Base-by-base conservation (phyloP, 2,113 vertebrate genomes). In the Corythornis cristatus region DNA sequence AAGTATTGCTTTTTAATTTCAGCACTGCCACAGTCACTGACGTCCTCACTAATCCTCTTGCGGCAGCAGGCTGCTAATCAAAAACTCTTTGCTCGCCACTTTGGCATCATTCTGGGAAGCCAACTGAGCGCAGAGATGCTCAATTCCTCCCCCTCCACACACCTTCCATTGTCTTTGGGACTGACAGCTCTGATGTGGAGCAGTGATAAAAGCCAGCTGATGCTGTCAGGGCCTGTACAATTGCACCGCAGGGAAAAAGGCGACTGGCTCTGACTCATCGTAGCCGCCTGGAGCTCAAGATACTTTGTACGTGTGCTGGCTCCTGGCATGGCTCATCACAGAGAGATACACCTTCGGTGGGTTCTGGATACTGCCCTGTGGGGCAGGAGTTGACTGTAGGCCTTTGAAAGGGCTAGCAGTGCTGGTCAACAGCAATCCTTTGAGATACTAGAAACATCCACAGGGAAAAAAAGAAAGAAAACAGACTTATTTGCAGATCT, bases 161-260 rank as follows among this genome's bases (percentile, higher is more conserved):
- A 96, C 96, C 95, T 97, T 93, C 93, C 93, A 93, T 93, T 96
- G 92, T 95, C 90, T 96, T 95, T 71, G 20, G 81, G 88, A 95
- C 88, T 96, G 96, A 95, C 93, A 96, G 93, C 96, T 97, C 83
- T 90, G 91, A 95, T 93, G 89, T 37, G 89, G 89, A 93, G 94
- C 86, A 29, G 68, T 81, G 91, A 95, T 92, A 95, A 93, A 93
- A 96, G 78, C 89, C 93, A 92, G 95, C 94, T 97, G 96, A 91
- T 89, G 95, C 85, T 96, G 94, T 97, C 96, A 96, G 91, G 94
- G 77, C 92, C 94, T 7, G 60, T 95, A 93, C 92, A 76, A 93
- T 79, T 90, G 94, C 92, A 96, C 90, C 76, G 7, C 60, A 90
- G 94, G 96, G 94, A 91, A 94, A 95, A 94, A 95, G 94, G 96